Conservation (phyloP, 1,140 invertebrate genomes). For the Leptopilina clavipes region DNA sequence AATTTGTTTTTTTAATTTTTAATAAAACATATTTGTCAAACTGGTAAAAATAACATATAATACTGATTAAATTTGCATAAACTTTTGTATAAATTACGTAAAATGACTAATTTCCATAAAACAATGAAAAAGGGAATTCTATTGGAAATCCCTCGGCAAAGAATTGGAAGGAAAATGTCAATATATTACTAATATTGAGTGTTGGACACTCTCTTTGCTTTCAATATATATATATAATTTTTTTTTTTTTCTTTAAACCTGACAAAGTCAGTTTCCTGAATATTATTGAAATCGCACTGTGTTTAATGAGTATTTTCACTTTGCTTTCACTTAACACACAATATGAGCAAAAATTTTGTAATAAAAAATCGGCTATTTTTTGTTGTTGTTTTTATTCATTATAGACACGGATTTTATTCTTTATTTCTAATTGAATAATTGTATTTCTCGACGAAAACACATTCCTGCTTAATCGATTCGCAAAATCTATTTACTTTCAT, state of each 20-base stretch:
- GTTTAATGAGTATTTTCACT: not conserved
- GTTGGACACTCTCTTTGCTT: not conserved
- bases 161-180: conserved; percentile 3
- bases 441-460: conserved; percentile 23
- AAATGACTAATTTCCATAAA: not conserved
- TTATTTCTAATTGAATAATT: conserved; percentile 8
- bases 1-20: too few relatives aligned
- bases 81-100: too few relatives aligned
- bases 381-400: not conserved
- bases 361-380: not conserved
- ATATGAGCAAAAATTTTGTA: conserved; percentile 6
- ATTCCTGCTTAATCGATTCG: conserved; percentile 2
- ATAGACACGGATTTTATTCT: not conserved
- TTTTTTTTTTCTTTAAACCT: not conserved
- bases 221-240: not conserved
- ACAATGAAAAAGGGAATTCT: not conserved
- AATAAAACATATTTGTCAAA: too few relatives aligned
- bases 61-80: too few relatives aligned
- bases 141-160: not conserved
- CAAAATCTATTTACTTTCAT: conserved; percentile 17
- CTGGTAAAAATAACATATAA: too few relatives aligned
- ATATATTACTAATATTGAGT: conserved; percentile 3
- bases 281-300: not conserved
- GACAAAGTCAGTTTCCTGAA: not conserved
- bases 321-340: conserved; percentile 6